Conservation (phyloP, 2,113 vertebrate genomes). For the Austrofundulus limnaeus region DNA sequence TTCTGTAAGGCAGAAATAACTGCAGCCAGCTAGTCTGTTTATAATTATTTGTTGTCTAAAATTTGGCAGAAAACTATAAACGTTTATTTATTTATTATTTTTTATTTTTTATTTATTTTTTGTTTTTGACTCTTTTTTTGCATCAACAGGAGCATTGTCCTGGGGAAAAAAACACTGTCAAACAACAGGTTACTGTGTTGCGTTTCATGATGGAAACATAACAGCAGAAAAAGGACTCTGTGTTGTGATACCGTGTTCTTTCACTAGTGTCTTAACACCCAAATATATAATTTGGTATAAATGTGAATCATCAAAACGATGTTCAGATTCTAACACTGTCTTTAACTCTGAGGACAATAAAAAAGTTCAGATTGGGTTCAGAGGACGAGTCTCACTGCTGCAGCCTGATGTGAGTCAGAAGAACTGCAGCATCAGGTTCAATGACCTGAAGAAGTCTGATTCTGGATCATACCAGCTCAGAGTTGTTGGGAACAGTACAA, state of each 20-base stretch:
- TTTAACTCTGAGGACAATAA: neutral
- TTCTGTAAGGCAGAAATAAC: no score
- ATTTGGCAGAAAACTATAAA: no score
- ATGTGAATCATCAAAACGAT: neutral
- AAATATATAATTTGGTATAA: constrained; percentile 47
- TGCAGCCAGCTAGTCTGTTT: no score
- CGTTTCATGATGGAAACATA: neutral
- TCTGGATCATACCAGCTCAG: constrained; percentile 52
- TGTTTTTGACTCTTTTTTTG: neutral
- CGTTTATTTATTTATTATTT: no score
- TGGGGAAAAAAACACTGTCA: rapidly evolving
- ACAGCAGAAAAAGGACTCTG: constrained; percentile 58
- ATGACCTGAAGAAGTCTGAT: constrained; percentile 39
- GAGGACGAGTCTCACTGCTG: constrained; percentile 39
- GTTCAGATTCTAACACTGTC: neutral
- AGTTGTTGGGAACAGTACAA: rapidly evolving
- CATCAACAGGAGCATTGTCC: neutral
- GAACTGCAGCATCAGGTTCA: constrained; percentile 59
- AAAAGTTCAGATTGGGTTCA: neutral
- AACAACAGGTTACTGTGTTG: neutral
- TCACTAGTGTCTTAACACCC: rapidly evolving
- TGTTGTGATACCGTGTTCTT: constrained; percentile 54
- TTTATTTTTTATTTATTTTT: no score
- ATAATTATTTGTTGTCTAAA: no score
- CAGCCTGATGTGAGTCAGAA: constrained; percentile 11